These are phyloP conservation scores for Muscicapa comitata DNA, from an alignment of 2,797 vertebrate genomes.

Conservation along the genomic window DNA sequence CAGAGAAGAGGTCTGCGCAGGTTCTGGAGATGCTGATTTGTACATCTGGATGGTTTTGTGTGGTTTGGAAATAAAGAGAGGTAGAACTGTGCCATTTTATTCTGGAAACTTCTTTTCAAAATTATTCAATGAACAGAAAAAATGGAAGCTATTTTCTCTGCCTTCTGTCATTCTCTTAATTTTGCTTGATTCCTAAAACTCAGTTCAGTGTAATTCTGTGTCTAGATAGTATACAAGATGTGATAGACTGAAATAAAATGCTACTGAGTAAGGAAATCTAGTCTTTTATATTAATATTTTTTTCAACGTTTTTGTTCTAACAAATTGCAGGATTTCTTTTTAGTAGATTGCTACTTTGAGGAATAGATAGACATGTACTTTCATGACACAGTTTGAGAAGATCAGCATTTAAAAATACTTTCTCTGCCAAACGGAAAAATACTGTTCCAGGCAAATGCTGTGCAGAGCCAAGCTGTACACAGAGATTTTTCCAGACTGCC, in stretches of 20 bases:
- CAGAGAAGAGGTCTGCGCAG: neutral
- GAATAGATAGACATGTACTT: neutral
- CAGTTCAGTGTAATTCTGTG: neutral
- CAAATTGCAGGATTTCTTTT: neutral
- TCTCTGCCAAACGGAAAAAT: neutral
- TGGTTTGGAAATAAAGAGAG: neutral
- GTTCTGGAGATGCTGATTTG: neutral
- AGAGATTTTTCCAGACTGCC: neutral
- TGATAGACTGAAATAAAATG: neutral
- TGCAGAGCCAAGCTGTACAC: neutral
- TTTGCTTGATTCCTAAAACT: neutral
- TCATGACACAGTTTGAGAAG: neutral
- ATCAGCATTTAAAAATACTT: neutral
- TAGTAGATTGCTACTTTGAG: neutral
- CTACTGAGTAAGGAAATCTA: neutral
- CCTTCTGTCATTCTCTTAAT: neutral
- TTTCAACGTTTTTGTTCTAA: neutral
- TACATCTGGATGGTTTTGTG: neutral
- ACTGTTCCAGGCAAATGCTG: neutral
- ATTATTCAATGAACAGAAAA: neutral
- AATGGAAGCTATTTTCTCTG: neutral
- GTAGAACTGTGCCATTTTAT: neutral
- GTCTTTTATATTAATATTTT: neutral
- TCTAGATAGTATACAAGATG: neutral
- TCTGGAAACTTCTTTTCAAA: neutral